phyloP scores from a whole-genome alignment of 2,113 vertebrate genomes.

The Ranitomeya variabilis region DNA sequence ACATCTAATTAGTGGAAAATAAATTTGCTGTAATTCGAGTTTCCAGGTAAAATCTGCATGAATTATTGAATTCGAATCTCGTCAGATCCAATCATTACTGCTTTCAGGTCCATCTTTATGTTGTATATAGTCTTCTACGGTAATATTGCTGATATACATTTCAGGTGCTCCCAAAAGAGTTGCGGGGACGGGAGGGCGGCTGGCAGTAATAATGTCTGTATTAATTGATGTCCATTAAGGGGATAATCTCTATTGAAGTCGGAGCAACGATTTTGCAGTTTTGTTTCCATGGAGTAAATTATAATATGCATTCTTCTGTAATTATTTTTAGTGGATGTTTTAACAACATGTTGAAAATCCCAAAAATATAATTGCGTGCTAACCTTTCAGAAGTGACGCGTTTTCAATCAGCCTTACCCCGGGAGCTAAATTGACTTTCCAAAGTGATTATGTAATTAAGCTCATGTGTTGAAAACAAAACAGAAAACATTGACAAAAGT shows the following conservation, averaged over 20 bases:
- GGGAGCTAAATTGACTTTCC: conserved; percentile 38
- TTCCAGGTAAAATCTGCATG: too few species aligned
- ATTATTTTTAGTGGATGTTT: conserved; percentile 53
- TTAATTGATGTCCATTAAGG: conserved; percentile 1
- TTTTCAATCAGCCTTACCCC: conserved; percentile 42
- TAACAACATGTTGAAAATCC: conserved; percentile 44
- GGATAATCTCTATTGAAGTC: conserved; percentile 7
- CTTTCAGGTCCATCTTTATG: too few species aligned
- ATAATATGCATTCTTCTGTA: conserved; percentile 35
- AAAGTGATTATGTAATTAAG: conserved; percentile 47
- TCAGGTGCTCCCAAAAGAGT: background rate
- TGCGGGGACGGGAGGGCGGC: background rate
- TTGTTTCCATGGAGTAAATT: conserved; percentile 44
- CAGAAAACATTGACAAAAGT: conserved; percentile 23
- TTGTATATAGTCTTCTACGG: too few species aligned
- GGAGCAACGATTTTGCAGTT: background rate
- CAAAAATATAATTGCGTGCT: conserved; percentile 43
- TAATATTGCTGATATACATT: too few species aligned
- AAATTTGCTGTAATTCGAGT: too few species aligned
- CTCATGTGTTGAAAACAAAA: conserved; percentile 9
- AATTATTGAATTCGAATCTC: too few species aligned
- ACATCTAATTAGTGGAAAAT: too few species aligned
- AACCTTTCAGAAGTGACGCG: conserved; percentile 47
- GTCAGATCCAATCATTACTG: too few species aligned
- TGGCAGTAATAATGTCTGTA: background rate